phyloP scores from a whole-genome alignment of 53 echinoderm and acorn worm species.

The Glandiceps talaboti region DNA sequence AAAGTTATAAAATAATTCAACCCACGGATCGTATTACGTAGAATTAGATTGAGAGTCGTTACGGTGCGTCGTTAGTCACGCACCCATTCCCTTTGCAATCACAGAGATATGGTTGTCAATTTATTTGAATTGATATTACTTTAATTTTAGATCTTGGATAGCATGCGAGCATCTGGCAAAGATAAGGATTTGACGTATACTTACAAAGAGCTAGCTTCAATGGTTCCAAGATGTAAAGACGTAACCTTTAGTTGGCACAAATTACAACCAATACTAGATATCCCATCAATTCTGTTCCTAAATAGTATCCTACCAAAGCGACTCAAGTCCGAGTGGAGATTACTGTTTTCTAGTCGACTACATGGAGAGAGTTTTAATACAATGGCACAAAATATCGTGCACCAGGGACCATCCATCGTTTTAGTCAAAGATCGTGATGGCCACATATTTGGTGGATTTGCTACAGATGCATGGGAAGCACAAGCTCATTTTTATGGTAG shows the following conservation, averaged over 20 bases:
- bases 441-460: constrained; percentile 80
- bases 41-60: no score
- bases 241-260: constrained; percentile 35
- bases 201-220: not conserved
- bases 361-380: constrained; percentile 94
- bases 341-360: constrained; percentile 46
- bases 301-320: constrained; percentile 53
- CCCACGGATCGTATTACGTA: no score
- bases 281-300: constrained; percentile 64
- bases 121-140: no score
- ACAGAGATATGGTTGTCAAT: no score
- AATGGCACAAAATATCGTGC: constrained; percentile 43
- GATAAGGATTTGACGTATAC: not conserved
- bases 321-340: constrained; percentile 36
- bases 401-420: constrained; percentile 65
- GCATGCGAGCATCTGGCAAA: no score
- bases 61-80: no score
- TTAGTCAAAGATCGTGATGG: constrained; percentile 73
- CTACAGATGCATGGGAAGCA: constrained; percentile 49
- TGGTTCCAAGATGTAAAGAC: not conserved
- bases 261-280: constrained; percentile 38
- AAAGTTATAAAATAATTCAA: no score
- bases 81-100: no score
- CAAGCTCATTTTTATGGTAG: not conserved
- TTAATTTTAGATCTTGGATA: no score